Evolutionary conservation across 2,113 vertebrate genomes (phyloP).

Genomic region (Fulica atra): DNA sequence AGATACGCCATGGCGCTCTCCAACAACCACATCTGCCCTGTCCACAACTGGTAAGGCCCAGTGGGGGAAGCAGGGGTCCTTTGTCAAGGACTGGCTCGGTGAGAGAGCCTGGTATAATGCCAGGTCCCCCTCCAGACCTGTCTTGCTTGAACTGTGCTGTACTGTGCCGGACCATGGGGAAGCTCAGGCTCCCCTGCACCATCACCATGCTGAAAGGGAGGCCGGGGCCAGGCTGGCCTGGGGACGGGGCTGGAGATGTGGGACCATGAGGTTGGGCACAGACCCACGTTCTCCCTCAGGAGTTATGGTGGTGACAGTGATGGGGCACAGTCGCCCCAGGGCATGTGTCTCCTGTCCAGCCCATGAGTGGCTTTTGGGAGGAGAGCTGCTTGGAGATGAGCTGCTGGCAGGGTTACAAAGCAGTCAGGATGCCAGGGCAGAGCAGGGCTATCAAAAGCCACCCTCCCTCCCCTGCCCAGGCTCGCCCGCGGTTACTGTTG

Average conservation of each 20-base stretch:
- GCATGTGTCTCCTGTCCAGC: accelerated
- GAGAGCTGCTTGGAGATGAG: background rate
- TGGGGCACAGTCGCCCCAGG: background rate
- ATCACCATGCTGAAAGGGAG: accelerated
- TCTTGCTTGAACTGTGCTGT: accelerated
- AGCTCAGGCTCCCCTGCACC: background rate
- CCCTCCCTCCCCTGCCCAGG: background rate
- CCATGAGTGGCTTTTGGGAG: background rate
- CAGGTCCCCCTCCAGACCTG: background rate
- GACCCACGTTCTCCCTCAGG: background rate
- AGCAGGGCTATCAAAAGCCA: background rate
- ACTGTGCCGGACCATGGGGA: background rate
- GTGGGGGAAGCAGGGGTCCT: background rate
- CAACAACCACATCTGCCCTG: conserved; percentile 90
- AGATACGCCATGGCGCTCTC: conserved; percentile 91
- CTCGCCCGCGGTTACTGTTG: accelerated
- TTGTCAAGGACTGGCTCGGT: accelerated
- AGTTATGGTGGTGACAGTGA: background rate
- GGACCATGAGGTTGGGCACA: background rate
- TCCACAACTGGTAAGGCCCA: conserved; percentile 85
- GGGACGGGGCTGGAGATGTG: background rate
- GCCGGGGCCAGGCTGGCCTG: background rate
- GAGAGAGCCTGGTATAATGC: background rate
- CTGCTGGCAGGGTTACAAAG: background rate
- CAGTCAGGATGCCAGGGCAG: background rate